Evolutionary conservation across 1,140 invertebrate genomes (phyloP).

Genomic region (Drepana arcuata): DNA sequence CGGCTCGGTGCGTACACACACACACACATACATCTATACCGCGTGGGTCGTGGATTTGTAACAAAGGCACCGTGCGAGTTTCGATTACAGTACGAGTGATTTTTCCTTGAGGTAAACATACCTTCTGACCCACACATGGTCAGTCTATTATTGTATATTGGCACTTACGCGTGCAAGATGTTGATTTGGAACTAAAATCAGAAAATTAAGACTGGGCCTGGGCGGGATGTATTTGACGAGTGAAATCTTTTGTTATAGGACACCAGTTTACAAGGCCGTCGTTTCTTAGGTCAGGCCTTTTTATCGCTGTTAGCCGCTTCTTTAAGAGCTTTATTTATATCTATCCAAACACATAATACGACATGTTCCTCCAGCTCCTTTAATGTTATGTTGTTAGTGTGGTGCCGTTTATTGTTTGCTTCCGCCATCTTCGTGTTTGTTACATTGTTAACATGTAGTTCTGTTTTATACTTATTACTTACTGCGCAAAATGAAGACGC

Average conservation of each 20-base stretch:
- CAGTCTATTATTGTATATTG: too few species aligned
- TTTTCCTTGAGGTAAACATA: too few species aligned
- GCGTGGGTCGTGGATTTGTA: too few species aligned
- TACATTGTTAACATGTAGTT: background rate
- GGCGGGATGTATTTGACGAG: conserved; percentile 27
- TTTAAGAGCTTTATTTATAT: conserved; percentile 29
- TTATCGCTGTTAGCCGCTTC: conserved; percentile 45
- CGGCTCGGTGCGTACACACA: conserved; percentile 73
- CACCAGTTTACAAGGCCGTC: conserved; percentile 62
- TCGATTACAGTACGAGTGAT: too few species aligned
- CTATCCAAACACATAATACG: conserved; percentile 38
- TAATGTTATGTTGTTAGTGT: conserved; percentile 39
- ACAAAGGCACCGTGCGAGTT: too few species aligned
- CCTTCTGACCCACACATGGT: too few species aligned
- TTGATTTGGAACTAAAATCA: too few species aligned
- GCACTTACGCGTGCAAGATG: too few species aligned
- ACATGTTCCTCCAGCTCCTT: conserved; percentile 31
- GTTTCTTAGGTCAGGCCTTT: conserved; percentile 63
- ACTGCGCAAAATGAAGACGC: background rate
- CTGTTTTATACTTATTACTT: too few species aligned
- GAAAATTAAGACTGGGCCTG: too few species aligned
- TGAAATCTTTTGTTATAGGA: conserved; percentile 65
- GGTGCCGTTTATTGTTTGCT: conserved; percentile 20
- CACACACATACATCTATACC: too few species aligned
- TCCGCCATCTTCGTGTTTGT: too few species aligned